Percentiles rank a stretch among this genome's conserved stretches.
These are phyloP conservation scores for Galago senegalensis DNA, from an alignment of 2,797 vertebrate genomes.

Conservation along the genomic window DNA sequence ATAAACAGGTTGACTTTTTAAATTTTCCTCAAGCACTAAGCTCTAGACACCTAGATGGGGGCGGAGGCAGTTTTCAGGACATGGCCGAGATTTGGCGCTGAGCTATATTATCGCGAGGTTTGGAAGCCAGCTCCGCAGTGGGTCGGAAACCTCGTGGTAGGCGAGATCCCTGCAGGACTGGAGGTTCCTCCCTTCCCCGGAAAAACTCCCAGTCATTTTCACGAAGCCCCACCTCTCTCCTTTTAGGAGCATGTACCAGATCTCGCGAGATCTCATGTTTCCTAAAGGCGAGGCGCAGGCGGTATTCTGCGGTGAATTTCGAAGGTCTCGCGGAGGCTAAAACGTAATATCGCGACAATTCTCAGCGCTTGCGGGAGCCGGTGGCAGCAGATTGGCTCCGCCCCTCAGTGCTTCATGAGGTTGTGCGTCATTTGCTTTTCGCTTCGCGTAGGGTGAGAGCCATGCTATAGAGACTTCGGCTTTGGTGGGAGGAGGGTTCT, in stretches of 20 bases:
- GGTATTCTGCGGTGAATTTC: conserved; percentile 77
- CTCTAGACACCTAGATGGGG: conserved; percentile 83
- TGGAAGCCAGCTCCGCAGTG: conserved; percentile 84
- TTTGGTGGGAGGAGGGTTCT: conserved; percentile 77
- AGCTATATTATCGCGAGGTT: conserved; percentile 86
- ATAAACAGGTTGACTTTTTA: conserved; percentile 85
- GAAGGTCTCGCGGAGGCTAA: conserved; percentile 58
- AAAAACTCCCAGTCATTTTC: conserved; percentile 86
- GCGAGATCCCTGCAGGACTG: conserved; percentile 83
- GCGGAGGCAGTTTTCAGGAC: conserved; percentile 85
- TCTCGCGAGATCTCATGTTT: conserved; percentile 81
- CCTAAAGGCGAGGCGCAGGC: conserved; percentile 82
- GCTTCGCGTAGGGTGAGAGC: conserved; percentile 74
- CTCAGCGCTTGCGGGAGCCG: conserved; percentile 66
- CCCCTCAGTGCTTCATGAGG: conserved; percentile 69
- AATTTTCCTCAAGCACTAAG: conserved; percentile 78
- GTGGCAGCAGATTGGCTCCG: conserved; percentile 65
- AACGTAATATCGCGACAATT: conserved; percentile 82
- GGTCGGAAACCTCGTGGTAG: conserved; percentile 85
- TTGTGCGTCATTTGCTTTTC: conserved; percentile 85
- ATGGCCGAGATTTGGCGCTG: conserved; percentile 87
- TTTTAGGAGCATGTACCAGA: conserved; percentile 57
- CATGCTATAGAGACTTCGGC: conserved; percentile 50
- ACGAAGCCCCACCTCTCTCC: conserved; percentile 72
- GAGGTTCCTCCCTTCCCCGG: conserved; percentile 82